Evolutionary conservation across 2,888 invertebrate genomes (phyloP).

Genomic region (Chaetogeoica ovagalla): DNA sequence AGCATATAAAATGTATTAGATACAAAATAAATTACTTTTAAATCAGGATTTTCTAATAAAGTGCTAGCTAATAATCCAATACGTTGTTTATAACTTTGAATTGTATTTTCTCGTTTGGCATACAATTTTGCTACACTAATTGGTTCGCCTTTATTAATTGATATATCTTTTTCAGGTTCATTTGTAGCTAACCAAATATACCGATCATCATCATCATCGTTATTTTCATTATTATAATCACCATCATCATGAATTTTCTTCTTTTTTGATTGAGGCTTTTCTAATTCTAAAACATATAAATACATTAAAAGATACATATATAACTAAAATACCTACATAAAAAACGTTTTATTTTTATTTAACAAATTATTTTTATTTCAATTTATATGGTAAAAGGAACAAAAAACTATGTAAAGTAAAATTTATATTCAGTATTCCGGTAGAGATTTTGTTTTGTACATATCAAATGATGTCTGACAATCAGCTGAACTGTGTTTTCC

Average conservation of each 20-base stretch:
- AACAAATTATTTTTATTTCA: no score
- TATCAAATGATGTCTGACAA: no score
- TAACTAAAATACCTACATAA: no score
- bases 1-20: background rate
- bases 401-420: no score
- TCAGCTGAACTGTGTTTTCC: no score
- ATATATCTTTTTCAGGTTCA: constrained; percentile 60
- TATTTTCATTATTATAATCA: constrained; percentile 57
- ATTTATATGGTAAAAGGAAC: no score
- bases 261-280: constrained; percentile 15
- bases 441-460: no score
- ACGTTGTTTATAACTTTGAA: constrained; percentile 75
- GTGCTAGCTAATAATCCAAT: constrained; percentile 82
- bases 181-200: constrained; percentile 60
- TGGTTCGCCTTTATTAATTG: constrained; percentile 60
- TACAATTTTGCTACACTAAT: constrained; percentile 75
- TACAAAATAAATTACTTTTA: constrained; percentile 62
- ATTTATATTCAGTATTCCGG: no score
- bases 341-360: no score
- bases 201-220: constrained; percentile 57
- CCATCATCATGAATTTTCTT: constrained; percentile 56
- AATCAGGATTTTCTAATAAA: constrained; percentile 83
- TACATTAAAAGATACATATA: background rate
- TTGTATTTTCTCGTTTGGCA: constrained; percentile 71
- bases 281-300: constrained; percentile 15